Base-by-base conservation (phyloP, 1,140 invertebrate genomes). In the Panagrolaimus sp. region DNA sequence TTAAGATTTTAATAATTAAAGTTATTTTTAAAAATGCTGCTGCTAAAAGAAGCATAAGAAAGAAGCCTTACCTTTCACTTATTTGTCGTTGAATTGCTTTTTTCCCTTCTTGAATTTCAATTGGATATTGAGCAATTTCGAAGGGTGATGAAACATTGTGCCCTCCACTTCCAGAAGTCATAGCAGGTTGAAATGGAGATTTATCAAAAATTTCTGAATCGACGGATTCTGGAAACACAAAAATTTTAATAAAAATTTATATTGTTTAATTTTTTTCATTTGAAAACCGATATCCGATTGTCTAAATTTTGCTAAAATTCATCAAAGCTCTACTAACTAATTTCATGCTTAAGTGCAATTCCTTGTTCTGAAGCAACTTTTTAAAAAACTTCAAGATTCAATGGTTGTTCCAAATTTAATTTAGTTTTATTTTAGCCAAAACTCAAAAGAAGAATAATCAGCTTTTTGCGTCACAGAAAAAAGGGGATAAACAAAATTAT, bases 51-150 rank as follows among this genome's bases (percentile, higher is more conserved):
- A 63, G 55, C 44, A 15, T 4, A 21, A 58, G 17, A 21, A n/a
- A 12, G 21, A 21, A 17, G 17, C 21, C 66, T 32, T n/a, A 80
- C 78, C 80, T 70, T 47, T 69, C 81, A n/a, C 58, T 68, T 46
- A 81, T 83, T 55, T 83, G 79, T 32, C 78, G 72, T 38, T 83
- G 77, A 24, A 77, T 63, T 5, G 78, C 79, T 64, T 73, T 79
- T 52, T 79, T 78, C 8, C 58, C 69, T 58, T 81, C 80, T 48
- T 77, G 73, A 17, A 83, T 80, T 48, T 82, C 80, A 38, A 82
- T 82, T 3, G 80, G 80, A 66, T 83, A 83, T 7, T 83, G 80
- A 0, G 75, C 71, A 43, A 78, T 76, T 68, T 82, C 80, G 47
- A 75, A 82, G 10, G 80, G 80, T 14, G 80, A 80, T 7, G 77